These are phyloP conservation scores for Rhagoletis pomonella DNA, from an alignment of 1,140 invertebrate genomes.

Conservation along the genomic window DNA sequence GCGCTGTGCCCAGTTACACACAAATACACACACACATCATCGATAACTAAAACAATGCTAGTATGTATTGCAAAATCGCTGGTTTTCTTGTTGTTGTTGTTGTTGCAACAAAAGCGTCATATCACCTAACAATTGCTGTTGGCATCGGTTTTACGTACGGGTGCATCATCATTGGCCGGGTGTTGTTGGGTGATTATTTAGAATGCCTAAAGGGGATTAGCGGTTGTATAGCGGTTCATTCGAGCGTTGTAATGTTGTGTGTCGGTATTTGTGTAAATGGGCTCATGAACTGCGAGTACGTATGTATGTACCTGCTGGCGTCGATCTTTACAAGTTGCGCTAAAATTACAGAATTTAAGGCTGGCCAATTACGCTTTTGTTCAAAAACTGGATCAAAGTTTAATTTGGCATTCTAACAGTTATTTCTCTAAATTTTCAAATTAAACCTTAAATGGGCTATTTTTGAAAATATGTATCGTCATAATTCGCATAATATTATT, in stretches of 20 bases:
- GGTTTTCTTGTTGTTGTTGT: no score
- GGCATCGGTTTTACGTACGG: conserved; percentile 15
- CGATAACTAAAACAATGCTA: background rate
- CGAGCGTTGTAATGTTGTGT: background rate
- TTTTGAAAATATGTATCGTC: no score
- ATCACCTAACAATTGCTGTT: background rate
- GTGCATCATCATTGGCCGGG: background rate
- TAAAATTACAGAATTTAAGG: background rate
- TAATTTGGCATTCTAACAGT: background rate
- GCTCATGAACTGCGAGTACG: background rate
- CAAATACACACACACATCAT: background rate
- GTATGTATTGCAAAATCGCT: background rate
- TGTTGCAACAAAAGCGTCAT: background rate
- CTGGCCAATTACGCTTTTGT: background rate
- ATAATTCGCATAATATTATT: no score
- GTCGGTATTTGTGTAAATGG: background rate
- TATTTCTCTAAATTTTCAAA: no score
- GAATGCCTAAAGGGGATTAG: conserved; percentile 12
- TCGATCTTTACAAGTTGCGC: background rate
- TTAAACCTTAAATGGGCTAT: no score
- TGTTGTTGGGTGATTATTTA: background rate
- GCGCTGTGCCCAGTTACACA: conserved; percentile 18
- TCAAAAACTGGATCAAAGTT: no score
- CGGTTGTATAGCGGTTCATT: conserved; percentile 25
- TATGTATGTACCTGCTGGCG: background rate